Conservation (phyloP, 2,113 vertebrate genomes). For the Ceuthmochares aereus region DNA sequence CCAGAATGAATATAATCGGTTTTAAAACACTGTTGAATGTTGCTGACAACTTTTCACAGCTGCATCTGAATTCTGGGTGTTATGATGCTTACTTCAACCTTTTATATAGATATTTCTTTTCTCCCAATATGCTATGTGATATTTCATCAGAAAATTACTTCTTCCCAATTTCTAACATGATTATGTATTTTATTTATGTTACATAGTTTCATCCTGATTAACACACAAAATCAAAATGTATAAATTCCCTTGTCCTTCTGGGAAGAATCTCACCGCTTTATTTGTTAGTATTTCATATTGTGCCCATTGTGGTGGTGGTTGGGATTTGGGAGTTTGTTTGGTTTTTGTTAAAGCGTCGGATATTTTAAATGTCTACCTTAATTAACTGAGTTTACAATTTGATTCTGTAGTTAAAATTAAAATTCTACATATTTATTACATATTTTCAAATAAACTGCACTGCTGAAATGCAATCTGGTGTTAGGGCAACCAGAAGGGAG, state of each 20-base stretch:
- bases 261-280: background rate
- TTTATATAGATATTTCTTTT: background rate
- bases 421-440: background rate
- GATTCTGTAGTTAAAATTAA: background rate
- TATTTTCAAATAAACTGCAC: background rate
- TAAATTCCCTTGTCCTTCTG: background rate
- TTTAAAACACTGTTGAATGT: background rate
- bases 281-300: background rate
- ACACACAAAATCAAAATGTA: background rate
- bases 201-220: background rate
- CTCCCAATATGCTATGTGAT: background rate
- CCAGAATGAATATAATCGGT: background rate
- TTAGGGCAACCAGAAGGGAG: background rate
- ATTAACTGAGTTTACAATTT: background rate
- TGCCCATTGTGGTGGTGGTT: background rate
- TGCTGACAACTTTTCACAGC: background rate
- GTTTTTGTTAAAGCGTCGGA: background rate
- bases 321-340: accelerated
- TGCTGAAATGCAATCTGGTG: background rate
- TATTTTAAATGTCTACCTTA: background rate
- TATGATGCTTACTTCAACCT: background rate
- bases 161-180: background rate
- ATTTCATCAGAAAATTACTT: background rate
- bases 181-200: background rate
- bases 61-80: background rate